Percentiles rank a stretch among this genome's conserved stretches.
phyloP scores from a whole-genome alignment of 2,888 invertebrate species.

The Leucozona laternaria region DNA sequence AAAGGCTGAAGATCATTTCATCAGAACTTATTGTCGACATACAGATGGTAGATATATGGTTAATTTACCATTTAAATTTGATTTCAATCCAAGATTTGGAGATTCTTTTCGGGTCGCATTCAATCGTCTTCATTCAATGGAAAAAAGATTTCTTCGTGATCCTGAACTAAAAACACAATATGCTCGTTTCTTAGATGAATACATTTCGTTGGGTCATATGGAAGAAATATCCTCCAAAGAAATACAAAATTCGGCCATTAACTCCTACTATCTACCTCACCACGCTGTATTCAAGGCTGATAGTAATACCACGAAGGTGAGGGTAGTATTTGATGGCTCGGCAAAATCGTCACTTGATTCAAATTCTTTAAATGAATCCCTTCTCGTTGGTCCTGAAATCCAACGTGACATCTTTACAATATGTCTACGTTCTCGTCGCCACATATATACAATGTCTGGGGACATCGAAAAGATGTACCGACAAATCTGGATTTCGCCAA shows the following conservation, averaged over 20 bases:
- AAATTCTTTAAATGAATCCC: constrained; percentile 42
- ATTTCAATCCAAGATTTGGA: constrained; percentile 24
- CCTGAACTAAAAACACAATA: no score
- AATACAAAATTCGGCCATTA: neutral
- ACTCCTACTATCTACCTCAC: constrained; percentile 51
- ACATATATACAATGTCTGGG: no score
- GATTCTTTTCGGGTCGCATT: constrained; percentile 25
- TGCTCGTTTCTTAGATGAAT: constrained; percentile 49
- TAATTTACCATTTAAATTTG: neutral
- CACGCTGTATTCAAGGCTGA: constrained; percentile 54
- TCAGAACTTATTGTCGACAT: neutral
- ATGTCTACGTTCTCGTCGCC: no score
- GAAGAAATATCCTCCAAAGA: constrained; percentile 23
- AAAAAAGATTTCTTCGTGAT: no score
- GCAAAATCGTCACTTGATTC: constrained; percentile 31
- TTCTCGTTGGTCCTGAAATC: constrained; percentile 49
- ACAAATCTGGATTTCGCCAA: constrained; percentile 42
- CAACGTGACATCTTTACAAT: no score
- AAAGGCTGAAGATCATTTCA: neutral
- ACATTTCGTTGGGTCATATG: constrained; percentile 50
- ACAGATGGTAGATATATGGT: constrained; percentile 1
- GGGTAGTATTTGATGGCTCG: no score
- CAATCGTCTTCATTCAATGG: constrained; percentile 33
- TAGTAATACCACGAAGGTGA: no score
- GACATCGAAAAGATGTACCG: constrained; percentile 63